Evolutionary conservation across 2,888 invertebrate species (phyloP).

Genomic region (Folsomia candida): DNA sequence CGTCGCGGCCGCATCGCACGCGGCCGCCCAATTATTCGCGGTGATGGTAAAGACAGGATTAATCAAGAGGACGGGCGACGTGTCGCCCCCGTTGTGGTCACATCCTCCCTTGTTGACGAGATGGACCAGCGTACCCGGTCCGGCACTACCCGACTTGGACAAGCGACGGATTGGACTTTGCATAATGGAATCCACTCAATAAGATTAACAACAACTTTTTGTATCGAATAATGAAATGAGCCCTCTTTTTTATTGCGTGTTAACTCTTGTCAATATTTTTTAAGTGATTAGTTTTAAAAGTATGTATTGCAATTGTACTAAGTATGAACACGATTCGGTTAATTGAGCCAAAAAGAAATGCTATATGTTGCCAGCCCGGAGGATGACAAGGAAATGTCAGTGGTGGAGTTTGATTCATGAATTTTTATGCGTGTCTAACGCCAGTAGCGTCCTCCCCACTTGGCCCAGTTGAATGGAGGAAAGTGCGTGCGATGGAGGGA

Average conservation of each 20-base stretch:
- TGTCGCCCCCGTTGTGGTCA: conserved; percentile 5
- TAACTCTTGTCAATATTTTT: not conserved
- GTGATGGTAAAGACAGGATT: conserved; percentile 33
- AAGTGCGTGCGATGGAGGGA: not conserved
- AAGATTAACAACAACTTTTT: too few relatives aligned
- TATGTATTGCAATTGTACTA: too few relatives aligned
- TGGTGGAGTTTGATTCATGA: not conserved
- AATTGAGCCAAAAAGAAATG: not conserved
- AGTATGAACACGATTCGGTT: too few relatives aligned
- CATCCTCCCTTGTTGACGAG: not conserved
- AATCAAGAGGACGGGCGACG: conserved; percentile 3
- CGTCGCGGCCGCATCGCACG: not conserved
- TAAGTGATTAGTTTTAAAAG: too few relatives aligned
- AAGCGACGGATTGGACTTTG: not conserved
- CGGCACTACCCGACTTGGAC: not conserved
- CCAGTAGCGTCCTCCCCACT: not conserved
- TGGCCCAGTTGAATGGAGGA: not conserved
- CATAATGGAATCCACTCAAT: too few relatives aligned
- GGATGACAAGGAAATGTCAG: not conserved
- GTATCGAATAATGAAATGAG: too few relatives aligned
- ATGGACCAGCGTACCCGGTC: not conserved
- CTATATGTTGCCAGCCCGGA: not conserved
- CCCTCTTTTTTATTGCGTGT: not conserved
- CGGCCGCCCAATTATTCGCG: conserved; percentile 27
- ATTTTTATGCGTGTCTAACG: not conserved